Evolutionary conservation across 2,797 vertebrate genomes (phyloP), one percentile per base, ranked within the genome.

Genomic region (Manis crassicaudata): DNA sequence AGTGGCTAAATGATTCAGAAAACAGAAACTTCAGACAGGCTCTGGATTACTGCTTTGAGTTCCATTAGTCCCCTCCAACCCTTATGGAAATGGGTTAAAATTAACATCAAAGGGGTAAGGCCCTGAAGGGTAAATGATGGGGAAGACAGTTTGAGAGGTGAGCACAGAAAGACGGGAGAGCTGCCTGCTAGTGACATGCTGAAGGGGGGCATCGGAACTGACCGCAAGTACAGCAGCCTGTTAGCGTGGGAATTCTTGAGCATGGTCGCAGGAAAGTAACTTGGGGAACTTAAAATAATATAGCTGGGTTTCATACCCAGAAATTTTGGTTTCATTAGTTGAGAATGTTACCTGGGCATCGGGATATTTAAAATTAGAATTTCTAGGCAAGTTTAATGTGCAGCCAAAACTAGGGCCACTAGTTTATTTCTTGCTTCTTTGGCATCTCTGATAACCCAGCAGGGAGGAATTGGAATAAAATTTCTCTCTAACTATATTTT

Each of bases 41-140:
- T 82, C 3, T 18, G 23, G 52, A 7, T 50, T n/a, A 27, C 35
- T 40, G 43, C 70, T 54, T 73, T 68, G n/a, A 63, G 18, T 18
- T 27, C 60, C 0, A 1, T 46, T 11, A 7, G 1, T 46, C 2
- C 1, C 27, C 23, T 79, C 6, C 0, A 4, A 10, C 1, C 1
- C 3, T 29, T 32, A 21, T 14, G 25, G 50, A 88, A 88, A 35
- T 75, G 3, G 81, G 37, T 23, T 63, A 84, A 80, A 72, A 79
- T 29, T 35, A 95, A 40, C 35, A 70, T 6, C 6, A 21, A 73
- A 11, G 18, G 27, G 5, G 4, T 6, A 17, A 17, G 5, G 9
- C 62, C 29, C 73, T 73, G n/a, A 52, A 89, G 21, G 79, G 27
- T 43, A 60, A 62, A 43, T 25, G 40, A 56, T 37, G 46, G 46